Conservation (phyloP, 2,113 vertebrate species). For the Zosterops borbonicus region DNA sequence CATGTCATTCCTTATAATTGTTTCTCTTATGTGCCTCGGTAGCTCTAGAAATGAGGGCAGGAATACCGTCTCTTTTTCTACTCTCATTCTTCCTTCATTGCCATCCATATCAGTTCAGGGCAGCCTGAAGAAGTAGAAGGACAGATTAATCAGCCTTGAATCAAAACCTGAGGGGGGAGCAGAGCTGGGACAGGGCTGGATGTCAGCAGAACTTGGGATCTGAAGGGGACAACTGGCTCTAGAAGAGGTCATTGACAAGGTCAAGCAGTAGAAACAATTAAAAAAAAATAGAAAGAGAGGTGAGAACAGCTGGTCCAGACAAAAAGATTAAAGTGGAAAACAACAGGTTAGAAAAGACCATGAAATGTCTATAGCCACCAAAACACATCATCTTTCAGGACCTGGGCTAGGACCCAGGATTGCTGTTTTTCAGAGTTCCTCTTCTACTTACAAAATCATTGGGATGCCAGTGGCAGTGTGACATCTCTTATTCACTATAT, state of each 20-base stretch:
- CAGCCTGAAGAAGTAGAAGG: neutral
- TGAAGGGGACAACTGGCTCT: neutral
- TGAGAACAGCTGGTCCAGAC: neutral
- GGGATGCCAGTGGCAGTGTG: accelerated
- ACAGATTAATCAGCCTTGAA: neutral
- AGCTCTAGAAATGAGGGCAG: neutral
- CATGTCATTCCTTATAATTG: neutral
- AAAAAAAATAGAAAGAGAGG: neutral
- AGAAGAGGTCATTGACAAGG: neutral
- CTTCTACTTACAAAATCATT: neutral
- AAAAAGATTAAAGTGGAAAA: neutral
- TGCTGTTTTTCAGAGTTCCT: neutral
- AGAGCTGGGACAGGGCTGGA: neutral
- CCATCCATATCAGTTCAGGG: neutral
- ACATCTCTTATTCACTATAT: neutral
- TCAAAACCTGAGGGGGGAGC: neutral
- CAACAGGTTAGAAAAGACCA: neutral
- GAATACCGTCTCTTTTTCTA: neutral
- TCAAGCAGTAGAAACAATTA: neutral
- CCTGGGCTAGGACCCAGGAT: neutral
- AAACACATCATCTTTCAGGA: neutral
- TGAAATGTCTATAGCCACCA: neutral
- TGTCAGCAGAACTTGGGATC: neutral
- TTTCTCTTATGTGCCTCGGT: neutral
- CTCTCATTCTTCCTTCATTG: neutral